Percentiles rank a stretch among this genome's conserved stretches.
Evolutionary conservation across 2,888 invertebrate species (phyloP).

Genomic region (Onthophagus sagittarius): DNA sequence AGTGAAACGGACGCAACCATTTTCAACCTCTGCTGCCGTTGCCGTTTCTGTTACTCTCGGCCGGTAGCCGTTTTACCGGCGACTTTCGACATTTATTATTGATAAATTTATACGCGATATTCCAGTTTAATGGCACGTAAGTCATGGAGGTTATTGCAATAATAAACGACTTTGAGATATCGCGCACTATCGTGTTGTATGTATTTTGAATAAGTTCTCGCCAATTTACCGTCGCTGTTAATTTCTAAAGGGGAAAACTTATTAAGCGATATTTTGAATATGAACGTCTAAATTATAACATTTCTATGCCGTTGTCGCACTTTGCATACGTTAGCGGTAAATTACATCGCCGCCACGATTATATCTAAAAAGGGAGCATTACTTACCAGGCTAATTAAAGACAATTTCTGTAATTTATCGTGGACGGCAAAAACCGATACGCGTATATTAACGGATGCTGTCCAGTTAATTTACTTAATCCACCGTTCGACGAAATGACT

Average conservation of each 20-base stretch:
- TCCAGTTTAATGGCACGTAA: neutral
- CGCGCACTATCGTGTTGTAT: neutral
- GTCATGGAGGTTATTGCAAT: neutral
- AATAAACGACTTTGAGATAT: neutral
- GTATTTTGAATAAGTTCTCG: neutral
- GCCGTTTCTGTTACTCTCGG: neutral
- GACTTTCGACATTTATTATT: neutral
- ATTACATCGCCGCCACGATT: neutral
- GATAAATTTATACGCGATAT: neutral
- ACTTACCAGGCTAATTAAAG: neutral
- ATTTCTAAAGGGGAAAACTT: neutral
- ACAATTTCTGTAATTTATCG: neutral
- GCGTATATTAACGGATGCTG: neutral
- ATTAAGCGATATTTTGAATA: neutral
- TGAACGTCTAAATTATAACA: neutral
- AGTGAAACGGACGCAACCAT: neutral
- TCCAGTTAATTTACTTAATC: neutral
- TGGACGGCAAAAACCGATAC: neutral
- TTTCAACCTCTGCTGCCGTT: neutral
- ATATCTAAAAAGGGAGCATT: neutral
- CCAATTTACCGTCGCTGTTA: neutral
- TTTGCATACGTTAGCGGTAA: neutral
- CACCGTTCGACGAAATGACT: neutral
- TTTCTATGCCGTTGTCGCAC: neutral
- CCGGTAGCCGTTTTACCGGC: neutral